Conservation (phyloP, 2,888 invertebrate species). For the Sminthurides aquaticus region DNA sequence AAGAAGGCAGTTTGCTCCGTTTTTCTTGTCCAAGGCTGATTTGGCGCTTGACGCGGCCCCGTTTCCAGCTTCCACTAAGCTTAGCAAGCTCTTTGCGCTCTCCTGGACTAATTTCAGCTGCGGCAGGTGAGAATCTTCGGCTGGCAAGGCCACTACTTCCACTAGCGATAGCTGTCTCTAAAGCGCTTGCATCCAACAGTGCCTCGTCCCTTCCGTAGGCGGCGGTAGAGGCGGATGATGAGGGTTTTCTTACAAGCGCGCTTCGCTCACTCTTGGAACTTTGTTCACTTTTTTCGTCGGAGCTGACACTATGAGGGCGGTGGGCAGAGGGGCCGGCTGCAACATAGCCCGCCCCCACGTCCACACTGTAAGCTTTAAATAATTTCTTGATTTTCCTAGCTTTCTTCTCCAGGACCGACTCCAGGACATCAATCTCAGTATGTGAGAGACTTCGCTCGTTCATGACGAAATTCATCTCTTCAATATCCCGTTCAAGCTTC, state of each 20-base stretch:
- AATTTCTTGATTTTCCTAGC: constrained; percentile 40
- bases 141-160: neutral
- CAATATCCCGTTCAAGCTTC: constrained; percentile 42
- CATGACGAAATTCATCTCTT: constrained; percentile 40
- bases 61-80: constrained; percentile 29
- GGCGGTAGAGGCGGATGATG: constrained; percentile 4
- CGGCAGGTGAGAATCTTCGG: neutral
- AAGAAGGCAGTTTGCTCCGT: neutral
- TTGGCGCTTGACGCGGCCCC: constrained; percentile 33
- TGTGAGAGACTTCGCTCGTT: constrained; percentile 41
- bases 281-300: constrained; percentile 24
- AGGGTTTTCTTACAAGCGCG: neutral
- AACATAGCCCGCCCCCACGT: constrained; percentile 16
- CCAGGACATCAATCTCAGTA: constrained; percentile 44
- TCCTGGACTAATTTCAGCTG: constrained; percentile 33
- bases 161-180: neutral
- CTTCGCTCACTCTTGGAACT: constrained; percentile 19
- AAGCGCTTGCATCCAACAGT: neutral
- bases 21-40: constrained; percentile 29
- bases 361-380: constrained; percentile 43
- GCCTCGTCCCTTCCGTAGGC: neutral
- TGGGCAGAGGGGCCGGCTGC: neutral
- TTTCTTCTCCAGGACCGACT: constrained; percentile 41
- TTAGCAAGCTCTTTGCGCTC: constrained; percentile 33
- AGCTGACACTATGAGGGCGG: constrained; percentile 1